These are phyloP conservation scores for Conus canariensis DNA, from an alignment of 2,888 invertebrate genomes.

Conservation along the genomic window DNA sequence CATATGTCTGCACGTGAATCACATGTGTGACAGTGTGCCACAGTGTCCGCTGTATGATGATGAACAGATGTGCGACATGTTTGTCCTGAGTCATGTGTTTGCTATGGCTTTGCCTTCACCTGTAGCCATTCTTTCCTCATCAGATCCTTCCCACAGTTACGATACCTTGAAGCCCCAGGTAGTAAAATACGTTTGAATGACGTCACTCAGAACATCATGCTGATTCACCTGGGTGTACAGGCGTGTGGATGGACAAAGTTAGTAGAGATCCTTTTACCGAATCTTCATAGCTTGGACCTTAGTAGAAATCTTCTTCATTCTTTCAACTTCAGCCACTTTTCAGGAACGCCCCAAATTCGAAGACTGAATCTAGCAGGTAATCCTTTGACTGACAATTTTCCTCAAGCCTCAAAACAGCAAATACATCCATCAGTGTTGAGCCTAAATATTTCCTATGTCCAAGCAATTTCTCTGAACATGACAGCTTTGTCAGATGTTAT, in stretches of 20 bases:
- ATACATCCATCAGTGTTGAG: not conserved
- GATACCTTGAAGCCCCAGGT: not conserved
- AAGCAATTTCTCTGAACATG: not conserved
- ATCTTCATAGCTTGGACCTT: conserved; percentile 35
- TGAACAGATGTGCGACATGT: not conserved
- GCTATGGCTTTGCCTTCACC: not conserved
- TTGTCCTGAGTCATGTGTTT: not conserved
- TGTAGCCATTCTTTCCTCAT: not conserved
- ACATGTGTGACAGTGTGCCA: not conserved
- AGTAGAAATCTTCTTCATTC: not conserved
- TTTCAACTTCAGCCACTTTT: conserved; percentile 31
- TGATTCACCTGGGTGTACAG: not conserved
- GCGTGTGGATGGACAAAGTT: not conserved
- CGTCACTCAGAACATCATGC: not conserved
- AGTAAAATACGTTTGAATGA: not conserved
- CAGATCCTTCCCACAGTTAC: not conserved
- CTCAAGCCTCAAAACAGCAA: no score
- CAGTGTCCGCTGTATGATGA: conserved; percentile 8
- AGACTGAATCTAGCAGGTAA: not conserved
- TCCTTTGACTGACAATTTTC: not conserved
- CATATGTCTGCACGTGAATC: not conserved
- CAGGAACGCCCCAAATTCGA: not conserved
- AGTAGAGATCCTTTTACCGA: not conserved
- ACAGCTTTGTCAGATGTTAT: not conserved
- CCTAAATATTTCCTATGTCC: not conserved